Percentiles rank a stretch among this genome's conserved stretches.
These are phyloP conservation scores for Cricetomys ansorgei DNA, from an alignment of 2,113 vertebrate species.

Conservation along the genomic window DNA sequence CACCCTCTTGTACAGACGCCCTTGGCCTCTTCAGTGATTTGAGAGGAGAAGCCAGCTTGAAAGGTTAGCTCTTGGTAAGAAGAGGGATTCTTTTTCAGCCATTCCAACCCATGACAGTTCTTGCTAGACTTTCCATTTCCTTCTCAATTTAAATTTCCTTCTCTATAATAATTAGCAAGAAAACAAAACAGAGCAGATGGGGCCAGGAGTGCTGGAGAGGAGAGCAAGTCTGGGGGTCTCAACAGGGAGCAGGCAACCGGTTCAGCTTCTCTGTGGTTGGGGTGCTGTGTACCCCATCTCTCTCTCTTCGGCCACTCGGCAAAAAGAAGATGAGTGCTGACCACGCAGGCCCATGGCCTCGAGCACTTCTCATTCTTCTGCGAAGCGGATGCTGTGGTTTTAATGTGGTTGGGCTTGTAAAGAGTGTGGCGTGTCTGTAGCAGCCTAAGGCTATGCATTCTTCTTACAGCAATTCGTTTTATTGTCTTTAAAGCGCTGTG, in stretches of 20 bases:
- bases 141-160: neutral
- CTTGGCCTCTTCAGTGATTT: neutral
- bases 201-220: neutral
- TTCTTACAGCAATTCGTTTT: neutral
- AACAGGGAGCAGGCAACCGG: neutral
- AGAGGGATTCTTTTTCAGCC: neutral
- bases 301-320: neutral
- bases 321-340: neutral
- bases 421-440: neutral
- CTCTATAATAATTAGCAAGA: neutral
- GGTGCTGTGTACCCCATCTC: rapidly evolving
- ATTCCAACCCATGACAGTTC: neutral
- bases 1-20: neutral
- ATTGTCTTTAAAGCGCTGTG: neutral
- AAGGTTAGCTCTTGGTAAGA: neutral
- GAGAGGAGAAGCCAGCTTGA: neutral
- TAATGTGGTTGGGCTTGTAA: neutral
- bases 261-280: neutral
- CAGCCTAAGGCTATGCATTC: neutral
- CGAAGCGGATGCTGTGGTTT: neutral
- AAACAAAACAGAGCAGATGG: neutral
- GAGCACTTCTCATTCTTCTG: neutral
- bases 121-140: neutral
- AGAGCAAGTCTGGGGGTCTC: neutral
- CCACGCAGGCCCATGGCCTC: neutral